A percentile compares a stretch with the other conserved stretches of the same genome.
Conservation (phyloP, 2,113 vertebrate species). For the Pachycephala philippinensis region DNA sequence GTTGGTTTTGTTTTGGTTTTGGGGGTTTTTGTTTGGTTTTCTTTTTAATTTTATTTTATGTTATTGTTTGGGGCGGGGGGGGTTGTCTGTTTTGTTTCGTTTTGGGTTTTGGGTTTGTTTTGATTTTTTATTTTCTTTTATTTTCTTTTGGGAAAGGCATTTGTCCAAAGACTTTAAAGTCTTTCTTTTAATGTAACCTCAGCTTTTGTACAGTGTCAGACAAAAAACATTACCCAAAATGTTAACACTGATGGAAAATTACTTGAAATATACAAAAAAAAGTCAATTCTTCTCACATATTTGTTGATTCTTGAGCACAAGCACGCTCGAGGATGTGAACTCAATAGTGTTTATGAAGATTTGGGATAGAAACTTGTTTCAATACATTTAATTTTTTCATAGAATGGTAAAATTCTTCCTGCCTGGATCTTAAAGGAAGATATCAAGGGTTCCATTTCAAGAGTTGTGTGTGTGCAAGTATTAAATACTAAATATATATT, state of each 20-base stretch:
- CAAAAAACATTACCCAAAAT: neutral
- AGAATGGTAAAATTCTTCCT: neutral
- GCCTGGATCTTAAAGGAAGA: neutral
- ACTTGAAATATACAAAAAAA: neutral
- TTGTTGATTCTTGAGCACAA: too few relatives aligned
- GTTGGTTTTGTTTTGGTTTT: neutral
- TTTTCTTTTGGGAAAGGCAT: neutral
- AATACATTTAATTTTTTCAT: neutral
- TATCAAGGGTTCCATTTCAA: neutral
- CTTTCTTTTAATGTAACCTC: neutral
- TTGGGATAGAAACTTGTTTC: neutral
- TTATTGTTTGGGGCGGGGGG: too few relatives aligned
- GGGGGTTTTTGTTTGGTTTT: neutral
- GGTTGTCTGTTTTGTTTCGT: too few relatives aligned
- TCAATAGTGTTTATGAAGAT: neutral
- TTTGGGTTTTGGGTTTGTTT: neutral
- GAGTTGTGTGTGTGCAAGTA: neutral
- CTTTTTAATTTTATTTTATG: neutral
- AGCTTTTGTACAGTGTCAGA: neutral
- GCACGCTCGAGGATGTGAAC: neutral
- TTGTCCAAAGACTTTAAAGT: neutral
- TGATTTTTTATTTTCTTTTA: neutral
- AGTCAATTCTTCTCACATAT: neutral
- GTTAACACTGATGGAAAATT: neutral
- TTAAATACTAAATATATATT: neutral